Percentiles rank a stretch among this genome's conserved stretches.
Conservation (phyloP, 1,140 invertebrate species). For the Amyelois transitella region DNA sequence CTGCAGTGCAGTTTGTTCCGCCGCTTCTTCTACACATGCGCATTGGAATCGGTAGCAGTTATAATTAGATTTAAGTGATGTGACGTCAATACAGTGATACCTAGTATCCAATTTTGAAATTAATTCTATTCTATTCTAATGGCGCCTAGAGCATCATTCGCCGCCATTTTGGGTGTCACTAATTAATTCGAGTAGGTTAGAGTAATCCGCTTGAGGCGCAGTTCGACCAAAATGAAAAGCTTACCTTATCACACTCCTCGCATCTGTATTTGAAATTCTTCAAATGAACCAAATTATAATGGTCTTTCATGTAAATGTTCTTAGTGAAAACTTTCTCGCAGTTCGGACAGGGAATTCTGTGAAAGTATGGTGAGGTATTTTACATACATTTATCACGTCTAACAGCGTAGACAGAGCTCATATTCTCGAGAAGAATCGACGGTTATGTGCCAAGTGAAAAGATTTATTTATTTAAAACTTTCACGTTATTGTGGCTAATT, state of each 20-base stretch:
- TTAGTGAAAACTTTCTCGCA: conserved; percentile 34
- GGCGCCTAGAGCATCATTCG: no score
- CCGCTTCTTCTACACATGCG: no score
- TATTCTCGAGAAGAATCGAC: no score
- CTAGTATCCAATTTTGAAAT: no score
- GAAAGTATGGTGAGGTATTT: not conserved
- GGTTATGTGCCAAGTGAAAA: no score
- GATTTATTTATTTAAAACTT: conserved; percentile 2
- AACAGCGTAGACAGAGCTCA: no score
- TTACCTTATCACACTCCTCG: conserved; percentile 31
- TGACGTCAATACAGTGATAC: no score
- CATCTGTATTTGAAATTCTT: conserved; percentile 29
- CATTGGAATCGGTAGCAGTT: no score
- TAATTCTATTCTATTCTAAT: no score
- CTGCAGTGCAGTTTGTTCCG: no score
- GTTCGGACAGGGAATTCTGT: conserved; percentile 25
- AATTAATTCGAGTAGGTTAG: not conserved
- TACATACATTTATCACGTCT: not conserved
- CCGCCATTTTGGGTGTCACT: not conserved
- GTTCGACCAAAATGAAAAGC: not conserved
- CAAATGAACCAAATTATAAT: conserved; percentile 32
- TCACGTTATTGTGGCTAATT: no score
- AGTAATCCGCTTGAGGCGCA: not conserved
- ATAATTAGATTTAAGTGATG: no score
- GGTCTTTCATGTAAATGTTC: conserved; percentile 36